These are phyloP conservation scores for Drosophila insularis DNA, from an alignment of 1,140 invertebrate genomes.

Conservation along the genomic window DNA sequence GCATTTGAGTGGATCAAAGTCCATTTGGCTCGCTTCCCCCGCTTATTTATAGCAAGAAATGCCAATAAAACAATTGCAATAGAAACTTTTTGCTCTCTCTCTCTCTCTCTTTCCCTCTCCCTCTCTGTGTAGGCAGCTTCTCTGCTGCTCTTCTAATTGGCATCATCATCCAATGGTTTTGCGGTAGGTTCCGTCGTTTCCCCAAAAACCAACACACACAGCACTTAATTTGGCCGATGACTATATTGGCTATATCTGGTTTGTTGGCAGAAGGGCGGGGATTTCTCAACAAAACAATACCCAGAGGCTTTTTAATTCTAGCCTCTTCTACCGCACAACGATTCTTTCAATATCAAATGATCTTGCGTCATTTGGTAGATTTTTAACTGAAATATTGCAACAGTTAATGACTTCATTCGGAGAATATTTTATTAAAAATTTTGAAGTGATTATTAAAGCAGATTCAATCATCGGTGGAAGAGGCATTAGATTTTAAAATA, in stretches of 20 bases:
- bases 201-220: conserved; percentile 1
- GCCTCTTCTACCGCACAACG: background rate
- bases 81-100: conserved; percentile 12
- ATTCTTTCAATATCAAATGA: background rate
- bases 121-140: conserved; percentile 13
- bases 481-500: no score
- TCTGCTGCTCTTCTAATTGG: conserved; percentile 13
- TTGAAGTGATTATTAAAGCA: no score
- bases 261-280: background rate
- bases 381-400: background rate
- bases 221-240: conserved; percentile 4
- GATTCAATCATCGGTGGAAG: no score
- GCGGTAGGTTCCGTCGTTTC: conserved; percentile 62
- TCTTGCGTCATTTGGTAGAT: background rate
- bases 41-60: conserved; percentile 51
- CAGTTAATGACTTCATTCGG: no score
- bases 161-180: conserved; percentile 33
- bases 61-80: conserved; percentile 42
- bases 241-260: conserved; percentile 11
- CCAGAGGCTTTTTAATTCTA: background rate
- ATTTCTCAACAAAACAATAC: background rate
- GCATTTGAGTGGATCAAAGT: conserved; percentile 45
- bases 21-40: conserved; percentile 36
- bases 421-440: no score
- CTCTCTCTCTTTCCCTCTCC: background rate